Evolutionary conservation across 2,113 vertebrate species (phyloP), one percentile per base, ranked within the genome.

Genomic region (Scortum barcoo): DNA sequence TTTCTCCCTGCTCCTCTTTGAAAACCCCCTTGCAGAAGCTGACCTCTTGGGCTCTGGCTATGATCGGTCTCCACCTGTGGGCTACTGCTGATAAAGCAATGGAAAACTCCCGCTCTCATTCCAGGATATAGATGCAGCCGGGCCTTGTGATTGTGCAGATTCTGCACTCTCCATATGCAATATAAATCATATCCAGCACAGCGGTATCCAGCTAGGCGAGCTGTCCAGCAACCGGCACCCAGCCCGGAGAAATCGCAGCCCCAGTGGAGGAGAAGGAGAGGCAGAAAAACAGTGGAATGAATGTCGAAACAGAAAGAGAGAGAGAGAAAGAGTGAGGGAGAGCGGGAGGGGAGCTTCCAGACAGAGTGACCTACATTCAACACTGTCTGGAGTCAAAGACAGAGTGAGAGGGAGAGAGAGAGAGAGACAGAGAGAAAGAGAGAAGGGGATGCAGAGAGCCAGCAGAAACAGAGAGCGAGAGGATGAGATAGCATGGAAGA

Each of bases 281-380:
- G 42, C 48, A 72, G 68, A 81, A 40, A 40, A 78, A 40, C 10
- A 38, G 79, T 76, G 71, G 76, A 83, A 63, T 86, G 76, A 67
- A 76, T 58, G 68, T 40, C 3, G 70, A 68, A 24, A 33, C 58
- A 44, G n/a, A 51, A 51, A 33, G 53, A 48, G 51, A 67, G 69
- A 48, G 72, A 66, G 85, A 62, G 70, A 76, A 71, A 65, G 74
- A 57, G 76, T 75, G 76, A 73, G 84, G 84, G 84, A 76, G 78
- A 80, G 63, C 62, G 50, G 54, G 76, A 77, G 68, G 60, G 54
- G 76, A 78, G 88, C 89, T 89, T 88, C 90, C 92, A 94, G 93
- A 94, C 93, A 88, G 88, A 26, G 54, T 93, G 93, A 94, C 92
- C 93, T 91, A 94, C 83, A 94, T 93, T 91, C 79, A 86, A 71